Conservation (phyloP, 2,797 vertebrate genomes). For the Sebastes iracundus region DNA sequence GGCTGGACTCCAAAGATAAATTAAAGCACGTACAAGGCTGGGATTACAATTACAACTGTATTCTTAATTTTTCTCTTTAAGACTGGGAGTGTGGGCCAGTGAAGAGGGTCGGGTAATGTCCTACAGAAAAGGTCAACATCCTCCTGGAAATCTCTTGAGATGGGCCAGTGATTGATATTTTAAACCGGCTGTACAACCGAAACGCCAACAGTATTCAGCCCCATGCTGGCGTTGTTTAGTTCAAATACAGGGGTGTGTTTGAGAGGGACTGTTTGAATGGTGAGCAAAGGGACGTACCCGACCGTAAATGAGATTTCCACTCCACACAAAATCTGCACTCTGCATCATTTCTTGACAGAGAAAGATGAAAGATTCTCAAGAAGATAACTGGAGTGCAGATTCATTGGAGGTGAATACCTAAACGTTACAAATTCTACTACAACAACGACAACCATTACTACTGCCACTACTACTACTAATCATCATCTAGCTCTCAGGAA, state of each 20-base stretch:
- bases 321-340: not conserved
- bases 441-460: not conserved
- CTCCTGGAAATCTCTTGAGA: not conserved
- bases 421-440: not conserved
- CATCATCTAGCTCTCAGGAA: not conserved
- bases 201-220: not conserved
- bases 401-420: not conserved
- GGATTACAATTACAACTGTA: not conserved
- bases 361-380: not conserved
- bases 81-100: not conserved
- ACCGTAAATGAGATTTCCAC: not conserved
- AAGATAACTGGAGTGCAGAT: not conserved
- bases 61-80: not conserved
- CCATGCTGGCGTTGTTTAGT: not conserved
- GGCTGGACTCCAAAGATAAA: not conserved
- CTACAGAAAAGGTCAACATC: conserved; percentile 28
- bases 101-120: not conserved
- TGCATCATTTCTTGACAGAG: not conserved
- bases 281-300: not conserved
- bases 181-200: not conserved
- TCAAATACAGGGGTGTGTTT: conserved; percentile 10
- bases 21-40: not conserved
- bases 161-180: conserved; percentile 17
- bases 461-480: not conserved
- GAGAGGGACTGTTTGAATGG: not conserved